Conservation (phyloP, 1,140 invertebrate species). For the Galendromus occidentalis region DNA sequence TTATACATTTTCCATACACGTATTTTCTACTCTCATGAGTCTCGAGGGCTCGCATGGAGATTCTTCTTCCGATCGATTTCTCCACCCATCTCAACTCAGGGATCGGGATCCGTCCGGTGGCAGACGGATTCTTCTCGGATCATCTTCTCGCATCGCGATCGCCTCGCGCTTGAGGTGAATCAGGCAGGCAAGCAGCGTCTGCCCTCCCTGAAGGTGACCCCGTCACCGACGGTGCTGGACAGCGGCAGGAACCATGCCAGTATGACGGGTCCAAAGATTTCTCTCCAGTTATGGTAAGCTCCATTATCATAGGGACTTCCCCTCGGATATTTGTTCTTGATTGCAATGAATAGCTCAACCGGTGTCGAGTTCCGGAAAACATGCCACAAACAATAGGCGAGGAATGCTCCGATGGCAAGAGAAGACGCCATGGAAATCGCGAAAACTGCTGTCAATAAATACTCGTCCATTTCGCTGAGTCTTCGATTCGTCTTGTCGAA, state of each 20-base stretch:
- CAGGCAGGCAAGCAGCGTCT: too few relatives aligned
- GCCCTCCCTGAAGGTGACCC: background rate
- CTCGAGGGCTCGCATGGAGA: too few relatives aligned
- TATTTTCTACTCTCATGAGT: too few relatives aligned
- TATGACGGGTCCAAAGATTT: background rate
- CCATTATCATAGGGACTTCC: background rate
- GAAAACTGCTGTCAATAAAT: background rate
- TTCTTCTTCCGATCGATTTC: too few relatives aligned
- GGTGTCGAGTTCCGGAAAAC: background rate
- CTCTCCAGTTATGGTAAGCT: background rate
- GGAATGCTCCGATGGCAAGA: background rate
- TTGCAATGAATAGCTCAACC: background rate
- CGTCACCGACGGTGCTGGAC: background rate
- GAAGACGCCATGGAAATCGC: background rate
- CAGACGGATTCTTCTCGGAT: too few relatives aligned
- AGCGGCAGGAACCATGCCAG: background rate
- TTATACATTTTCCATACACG: too few relatives aligned
- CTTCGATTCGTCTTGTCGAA: background rate
- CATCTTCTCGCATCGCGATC: too few relatives aligned
- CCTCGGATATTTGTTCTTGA: background rate
- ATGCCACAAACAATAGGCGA: background rate
- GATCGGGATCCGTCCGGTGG: too few relatives aligned
- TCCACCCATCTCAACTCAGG: too few relatives aligned
- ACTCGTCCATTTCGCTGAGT: background rate
- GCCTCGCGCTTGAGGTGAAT: too few relatives aligned